A percentile compares a stretch with the other conserved stretches of the same genome.
Evolutionary conservation across 2,797 vertebrate species (phyloP).

Genomic region (Channallabes apus): DNA sequence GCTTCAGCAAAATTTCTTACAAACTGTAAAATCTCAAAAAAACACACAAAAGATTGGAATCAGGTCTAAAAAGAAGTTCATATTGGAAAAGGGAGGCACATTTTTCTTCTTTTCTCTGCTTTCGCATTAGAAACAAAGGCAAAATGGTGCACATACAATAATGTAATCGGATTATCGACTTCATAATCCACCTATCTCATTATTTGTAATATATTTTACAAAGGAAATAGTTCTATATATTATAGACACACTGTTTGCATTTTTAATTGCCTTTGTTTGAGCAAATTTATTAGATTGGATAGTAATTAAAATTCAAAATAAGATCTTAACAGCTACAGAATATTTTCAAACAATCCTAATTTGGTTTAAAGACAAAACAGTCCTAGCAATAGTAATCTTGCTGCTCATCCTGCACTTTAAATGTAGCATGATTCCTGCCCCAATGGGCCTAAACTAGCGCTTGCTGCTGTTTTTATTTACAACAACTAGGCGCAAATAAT

Average conservation of each 20-base stretch:
- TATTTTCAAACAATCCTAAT: background rate
- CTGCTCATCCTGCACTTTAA: background rate
- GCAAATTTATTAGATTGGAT: background rate
- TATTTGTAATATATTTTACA: background rate
- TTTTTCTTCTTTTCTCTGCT: background rate
- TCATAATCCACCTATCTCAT: background rate
- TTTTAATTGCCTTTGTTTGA: background rate
- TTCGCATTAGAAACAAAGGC: background rate
- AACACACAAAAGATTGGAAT: background rate
- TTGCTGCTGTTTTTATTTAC: background rate
- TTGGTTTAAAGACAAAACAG: background rate
- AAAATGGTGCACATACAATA: background rate
- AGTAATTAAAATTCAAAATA: background rate
- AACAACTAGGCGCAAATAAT: background rate
- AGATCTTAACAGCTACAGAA: background rate
- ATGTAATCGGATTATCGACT: background rate
- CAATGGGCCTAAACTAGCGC: background rate
- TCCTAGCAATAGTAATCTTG: background rate
- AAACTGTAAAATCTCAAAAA: background rate
- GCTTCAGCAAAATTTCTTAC: background rate
- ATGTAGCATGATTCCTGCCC: background rate
- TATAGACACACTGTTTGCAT: background rate
- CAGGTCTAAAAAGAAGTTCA: background rate
- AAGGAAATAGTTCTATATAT: background rate
- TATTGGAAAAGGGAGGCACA: background rate